These are phyloP conservation scores for Eulemur mongoz DNA, from an alignment of 2,797 vertebrate species.

Conservation along the genomic window DNA sequence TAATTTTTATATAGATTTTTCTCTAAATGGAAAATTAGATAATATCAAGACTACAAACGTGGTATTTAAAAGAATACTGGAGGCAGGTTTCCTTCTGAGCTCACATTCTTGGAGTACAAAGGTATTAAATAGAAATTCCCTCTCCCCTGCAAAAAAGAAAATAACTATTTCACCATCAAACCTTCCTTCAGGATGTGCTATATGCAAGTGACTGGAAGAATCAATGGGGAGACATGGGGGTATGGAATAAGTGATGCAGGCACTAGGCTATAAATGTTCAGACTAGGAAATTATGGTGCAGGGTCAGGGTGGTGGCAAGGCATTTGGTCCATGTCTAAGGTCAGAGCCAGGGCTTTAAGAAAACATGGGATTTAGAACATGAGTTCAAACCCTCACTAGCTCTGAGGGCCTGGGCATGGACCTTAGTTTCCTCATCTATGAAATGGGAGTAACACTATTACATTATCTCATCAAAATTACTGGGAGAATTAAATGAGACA, in stretches of 20 bases:
- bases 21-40: background rate
- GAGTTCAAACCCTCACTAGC: background rate
- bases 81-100: background rate
- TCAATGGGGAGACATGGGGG: background rate
- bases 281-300: accelerated
- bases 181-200: background rate
- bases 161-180: background rate
- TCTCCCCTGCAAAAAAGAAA: background rate
- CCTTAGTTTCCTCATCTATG: background rate
- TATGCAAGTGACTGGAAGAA: background rate
- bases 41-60: background rate
- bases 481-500: background rate
- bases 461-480: background rate
- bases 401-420: background rate
- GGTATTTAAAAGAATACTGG: background rate
- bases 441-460: background rate
- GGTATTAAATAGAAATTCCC: background rate
- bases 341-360: background rate
- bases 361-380: background rate
- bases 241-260: too few species aligned
- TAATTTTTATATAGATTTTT: background rate
- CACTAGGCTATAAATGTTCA: background rate
- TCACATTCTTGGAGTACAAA: background rate
- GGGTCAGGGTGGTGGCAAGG: background rate
- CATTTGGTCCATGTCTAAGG: background rate